Base-by-base conservation (phyloP, 2,797 vertebrate species). In the Hirundo rustica region DNA sequence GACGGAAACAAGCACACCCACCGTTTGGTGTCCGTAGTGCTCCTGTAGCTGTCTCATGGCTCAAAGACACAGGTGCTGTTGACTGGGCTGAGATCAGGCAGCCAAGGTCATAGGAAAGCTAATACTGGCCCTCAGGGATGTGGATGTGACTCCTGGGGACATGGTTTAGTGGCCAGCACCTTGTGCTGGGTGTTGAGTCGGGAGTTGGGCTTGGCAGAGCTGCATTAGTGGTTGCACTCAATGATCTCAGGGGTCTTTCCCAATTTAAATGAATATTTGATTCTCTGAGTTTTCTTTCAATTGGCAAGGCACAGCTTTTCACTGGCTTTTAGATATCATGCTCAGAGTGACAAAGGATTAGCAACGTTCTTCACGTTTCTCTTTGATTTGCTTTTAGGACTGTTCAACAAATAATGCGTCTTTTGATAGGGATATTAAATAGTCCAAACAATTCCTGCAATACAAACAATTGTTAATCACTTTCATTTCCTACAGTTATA, bases 341-440 rank as follows among this genome's bases (percentile, higher is more conserved):
- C 38, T 45, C 50, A 22, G 0, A 65, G 60, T 4, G 42, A 82
- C 88, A 85, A 92, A 89, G 51, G 76, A 89, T 84, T 92, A 92
- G 25, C 66, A 87, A 55, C 0, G 1, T 92, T 91, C 79, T 94
- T 87, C 34, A 89, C 53, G 65, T 77, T 80, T 73, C 74, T 58
- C 67, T 79, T 90, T 87, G 47, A 88, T 95, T 88, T 93, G 38
- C 64, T 65, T 81, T 95, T 80, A 55, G 79, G 78, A 85, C 71
- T 48, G 58, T 73, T 87, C 55, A 60, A 81, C 51, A 94, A 96
- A 93, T 82, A 95, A 76, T 65, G 47, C 65, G 47, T 77, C 57
- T 82, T 92, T 86, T 94, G 86, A 68, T 88, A 74, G 88, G 76
- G 80, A 55, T 78, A 91, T 95, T 92, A 95, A 95, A 85, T 17